Base-by-base conservation (phyloP, 53 echinoderm and acorn worm genomes). In the Astropecten irregularis region DNA sequence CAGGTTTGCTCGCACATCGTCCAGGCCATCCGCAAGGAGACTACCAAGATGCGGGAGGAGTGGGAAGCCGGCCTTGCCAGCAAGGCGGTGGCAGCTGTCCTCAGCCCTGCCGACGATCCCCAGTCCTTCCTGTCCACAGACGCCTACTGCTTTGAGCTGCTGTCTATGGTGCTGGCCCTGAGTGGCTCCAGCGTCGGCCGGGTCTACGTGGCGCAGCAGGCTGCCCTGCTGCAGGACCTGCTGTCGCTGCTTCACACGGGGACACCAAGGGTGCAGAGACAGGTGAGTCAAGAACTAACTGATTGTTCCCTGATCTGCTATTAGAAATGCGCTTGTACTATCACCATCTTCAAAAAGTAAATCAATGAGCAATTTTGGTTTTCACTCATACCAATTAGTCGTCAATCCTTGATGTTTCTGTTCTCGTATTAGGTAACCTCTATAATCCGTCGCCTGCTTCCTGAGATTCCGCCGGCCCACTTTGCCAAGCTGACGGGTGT, bases 101-200 rank as follows among this genome's bases (percentile, higher is more conserved):
- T 86, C 53, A 84, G 87, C 72, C 64, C 89, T 0, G 82, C 73
- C 7, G 83, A 82, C 8, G 69, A 77, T 46, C 86, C 87, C 50
- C 87, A 67, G 34, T 56, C 89, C 54, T 72, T 88, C 11, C 82
- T 73, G 13, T 73, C 73, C 0, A 49, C 95, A 3, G 96, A 96
- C 72, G 96, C 96, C 29, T 96, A 96, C 91, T 96, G 96, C 87
- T 96, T 96, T 70, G 96, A 96, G 82, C 82, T 96, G 33, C 91
- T 96, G 27, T 96, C 96, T 54, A 96, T 96, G 96, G 96, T 96
- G 40, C 76, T 96, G 64, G 96, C 96, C 13, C 83, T 96, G 71
- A 93, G 96, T 60, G 93, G 91, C 8, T 96, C 96, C 69, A 87
- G 90, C 52, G 96, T 96, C 18, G 96, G 96, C 18, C 66, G 96